A percentile compares a stretch with the other conserved stretches of the same genome.
Evolutionary conservation across 23 tunicate genomes (phyloP).

Genomic region (Oikopleura dioica): DNA sequence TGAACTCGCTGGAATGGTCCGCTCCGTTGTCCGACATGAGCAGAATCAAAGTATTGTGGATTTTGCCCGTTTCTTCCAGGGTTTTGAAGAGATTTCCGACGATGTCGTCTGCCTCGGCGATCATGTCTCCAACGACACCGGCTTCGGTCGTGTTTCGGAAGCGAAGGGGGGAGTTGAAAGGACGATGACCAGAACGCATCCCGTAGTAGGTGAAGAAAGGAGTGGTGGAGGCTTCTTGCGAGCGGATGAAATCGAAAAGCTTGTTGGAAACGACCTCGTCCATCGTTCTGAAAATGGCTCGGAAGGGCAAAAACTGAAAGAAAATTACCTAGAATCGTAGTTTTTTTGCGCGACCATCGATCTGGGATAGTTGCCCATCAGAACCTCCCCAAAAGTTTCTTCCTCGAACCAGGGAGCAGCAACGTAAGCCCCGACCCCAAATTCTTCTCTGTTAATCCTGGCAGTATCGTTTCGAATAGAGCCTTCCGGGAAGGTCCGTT

Average conservation of each 20-base stretch:
- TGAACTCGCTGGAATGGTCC: no score
- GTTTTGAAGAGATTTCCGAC: background rate
- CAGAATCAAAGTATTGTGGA: no score
- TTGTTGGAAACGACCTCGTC: background rate
- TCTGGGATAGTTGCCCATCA: conserved; percentile 11
- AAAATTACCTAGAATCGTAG: conserved; percentile 1
- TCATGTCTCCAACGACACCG: conserved; percentile 9
- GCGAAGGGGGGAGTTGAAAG: background rate
- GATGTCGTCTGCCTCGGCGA: background rate
- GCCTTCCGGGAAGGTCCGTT: conserved; percentile 4
- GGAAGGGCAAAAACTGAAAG: no score
- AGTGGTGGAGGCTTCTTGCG: background rate
- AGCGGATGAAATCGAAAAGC: background rate
- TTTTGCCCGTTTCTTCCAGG: background rate
- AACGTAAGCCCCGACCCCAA: background rate
- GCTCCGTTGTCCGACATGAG: no score
- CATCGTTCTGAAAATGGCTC: no score
- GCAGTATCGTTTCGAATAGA: background rate
- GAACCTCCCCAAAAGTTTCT: no score
- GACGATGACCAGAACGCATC: conserved; percentile 6
- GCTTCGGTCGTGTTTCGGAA: background rate
- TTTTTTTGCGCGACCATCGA: background rate
- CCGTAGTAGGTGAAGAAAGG: background rate
- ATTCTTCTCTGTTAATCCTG: background rate
- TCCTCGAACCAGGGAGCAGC: background rate